Evolutionary conservation across 1,140 invertebrate species (phyloP).

Genomic region (Drosophila biarmipes): DNA sequence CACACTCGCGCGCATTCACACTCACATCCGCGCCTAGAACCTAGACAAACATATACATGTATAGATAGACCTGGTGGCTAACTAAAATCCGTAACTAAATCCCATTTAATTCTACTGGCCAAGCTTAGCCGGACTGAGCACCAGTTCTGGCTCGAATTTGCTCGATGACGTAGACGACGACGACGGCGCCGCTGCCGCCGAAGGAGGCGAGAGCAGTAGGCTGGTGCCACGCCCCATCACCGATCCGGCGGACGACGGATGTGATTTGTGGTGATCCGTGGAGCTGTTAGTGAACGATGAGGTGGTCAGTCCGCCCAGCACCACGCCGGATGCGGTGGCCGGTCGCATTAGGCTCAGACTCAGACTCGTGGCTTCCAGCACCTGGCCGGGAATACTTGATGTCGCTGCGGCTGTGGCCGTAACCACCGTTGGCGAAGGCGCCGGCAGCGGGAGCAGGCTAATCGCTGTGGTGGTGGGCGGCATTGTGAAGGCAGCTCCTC

Average conservation of each 20-base stretch:
- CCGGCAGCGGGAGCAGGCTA: slow-evolving; percentile 62
- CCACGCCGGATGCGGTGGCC: slow-evolving; percentile 27
- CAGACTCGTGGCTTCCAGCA: slow-evolving; percentile 68
- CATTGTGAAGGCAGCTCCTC: slow-evolving; percentile 20
- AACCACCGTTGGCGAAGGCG: slow-evolving; percentile 55
- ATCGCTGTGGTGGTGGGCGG: slow-evolving; percentile 68
- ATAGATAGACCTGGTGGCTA: slow-evolving; percentile 49
- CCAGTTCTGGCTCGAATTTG: slow-evolving; percentile 80
- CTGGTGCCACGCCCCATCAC: slow-evolving; percentile 54
- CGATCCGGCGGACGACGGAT: slow-evolving; percentile 66
- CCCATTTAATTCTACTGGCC: slow-evolving; percentile 69
- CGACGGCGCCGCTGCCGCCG: slow-evolving; percentile 14
- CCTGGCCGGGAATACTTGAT: slow-evolving; percentile 67
- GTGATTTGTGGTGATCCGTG: slow-evolving; percentile 56
- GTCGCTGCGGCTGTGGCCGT: slow-evolving; percentile 20
- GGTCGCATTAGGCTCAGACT: slow-evolving; percentile 71
- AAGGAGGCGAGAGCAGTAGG: slow-evolving; percentile 30
- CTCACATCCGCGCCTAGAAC: slow-evolving; percentile 28
- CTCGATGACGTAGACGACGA: slow-evolving; percentile 38
- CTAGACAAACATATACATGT: slow-evolving; percentile 43
- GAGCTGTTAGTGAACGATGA: slow-evolving; percentile 38
- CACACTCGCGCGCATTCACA: slow-evolving; percentile 15
- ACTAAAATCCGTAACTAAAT: slow-evolving; percentile 68
- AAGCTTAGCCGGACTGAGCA: slow-evolving; percentile 84
- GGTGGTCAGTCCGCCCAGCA: slow-evolving; percentile 33